Base-by-base conservation (phyloP, 2,888 invertebrate species). In the Allolobophora icterica region DNA sequence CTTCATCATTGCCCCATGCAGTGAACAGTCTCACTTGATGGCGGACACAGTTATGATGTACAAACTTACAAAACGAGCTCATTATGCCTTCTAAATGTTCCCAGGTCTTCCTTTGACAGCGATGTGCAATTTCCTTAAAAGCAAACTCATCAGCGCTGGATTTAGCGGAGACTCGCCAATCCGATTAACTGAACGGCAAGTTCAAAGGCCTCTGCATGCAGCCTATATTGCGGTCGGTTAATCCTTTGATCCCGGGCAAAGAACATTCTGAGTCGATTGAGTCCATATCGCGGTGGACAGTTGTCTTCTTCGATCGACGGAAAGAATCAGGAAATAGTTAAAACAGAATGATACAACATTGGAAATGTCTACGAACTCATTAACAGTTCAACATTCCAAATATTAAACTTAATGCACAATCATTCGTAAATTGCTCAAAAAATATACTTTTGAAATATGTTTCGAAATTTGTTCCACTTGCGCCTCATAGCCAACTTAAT, bases 1-100 rank as follows among this genome's bases (percentile, higher is more conserved):
- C 71, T 71, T 71, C 71, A 71, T n/a, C 71, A n/a, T n/a, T 71
- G 71, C 71, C 52, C 8, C 52, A n/a, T n/a, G n/a, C 24, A 21
- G 52, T 17, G 13, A 15, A 42, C 52, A 21, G 52, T 52, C 52
- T 52, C 8, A 8, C 71, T n/a, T 4, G 71, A 71, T n/a, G 11
- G 71, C 17, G 4, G 11, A 71, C 71, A 30, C 71, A 30, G 71
- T 71, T n/a, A 71, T 71, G 30, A 71, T 71, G 71, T n/a, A 52
- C 42, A 52, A 52, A 52, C 52, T 52, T 71, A n/a, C n/a, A n/a
- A n/a, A n/a, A 71, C n/a, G n/a, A 71, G 71, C 71, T 71, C 71
- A 71, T 71, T 71, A 71, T 71, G 71, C n/a, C 71, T n/a, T 71
- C n/a, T 71, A 71, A 71, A n/a, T 71, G 71, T 71, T 71, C 71